A percentile compares a stretch with the other conserved stretches of the same genome.
These are phyloP conservation scores for Sorex fumeus DNA, from an alignment of 2,113 vertebrate genomes.

Conservation along the genomic window DNA sequence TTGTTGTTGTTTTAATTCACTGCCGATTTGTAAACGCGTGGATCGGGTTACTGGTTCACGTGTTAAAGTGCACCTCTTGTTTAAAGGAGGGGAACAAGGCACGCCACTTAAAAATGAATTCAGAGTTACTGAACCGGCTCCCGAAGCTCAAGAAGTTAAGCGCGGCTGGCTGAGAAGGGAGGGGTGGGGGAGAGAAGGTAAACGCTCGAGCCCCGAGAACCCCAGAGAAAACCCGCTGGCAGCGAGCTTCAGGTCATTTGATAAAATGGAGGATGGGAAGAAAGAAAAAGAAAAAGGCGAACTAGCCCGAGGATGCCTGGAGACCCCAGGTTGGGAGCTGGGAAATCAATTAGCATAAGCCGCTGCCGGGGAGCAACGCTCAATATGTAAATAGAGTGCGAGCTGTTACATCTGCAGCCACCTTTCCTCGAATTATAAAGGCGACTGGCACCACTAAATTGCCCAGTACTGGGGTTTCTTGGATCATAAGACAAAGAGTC, in stretches of 20 bases:
- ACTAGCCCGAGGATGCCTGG: neutral
- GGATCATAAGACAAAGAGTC: neutral
- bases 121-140: slow-evolving; percentile 91
- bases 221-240: neutral
- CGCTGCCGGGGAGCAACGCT: accelerated
- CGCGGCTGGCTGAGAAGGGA: slow-evolving; percentile 32
- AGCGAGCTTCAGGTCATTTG: neutral
- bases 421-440: neutral
- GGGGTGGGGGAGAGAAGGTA: slow-evolving; percentile 1
- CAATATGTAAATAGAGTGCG: neutral
- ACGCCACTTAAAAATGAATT: slow-evolving; percentile 88
- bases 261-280: slow-evolving; percentile 17
- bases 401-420: neutral
- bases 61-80: slow-evolving; percentile 91
- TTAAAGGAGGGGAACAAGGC: slow-evolving; percentile 86
- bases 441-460: neutral
- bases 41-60: slow-evolving; percentile 93
- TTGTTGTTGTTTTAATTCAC: slow-evolving; percentile 85
- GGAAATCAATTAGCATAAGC: slow-evolving; percentile 66
- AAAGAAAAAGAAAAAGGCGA: slow-evolving; percentile 2
- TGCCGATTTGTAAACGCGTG: slow-evolving; percentile 90
- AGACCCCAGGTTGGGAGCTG: slow-evolving; percentile 17
- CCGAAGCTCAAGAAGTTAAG: slow-evolving; percentile 83
- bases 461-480: neutral
- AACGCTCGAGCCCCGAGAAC: slow-evolving; percentile 51